phyloP scores from a whole-genome alignment of 1,140 invertebrate species.

The Platyura marginata region DNA sequence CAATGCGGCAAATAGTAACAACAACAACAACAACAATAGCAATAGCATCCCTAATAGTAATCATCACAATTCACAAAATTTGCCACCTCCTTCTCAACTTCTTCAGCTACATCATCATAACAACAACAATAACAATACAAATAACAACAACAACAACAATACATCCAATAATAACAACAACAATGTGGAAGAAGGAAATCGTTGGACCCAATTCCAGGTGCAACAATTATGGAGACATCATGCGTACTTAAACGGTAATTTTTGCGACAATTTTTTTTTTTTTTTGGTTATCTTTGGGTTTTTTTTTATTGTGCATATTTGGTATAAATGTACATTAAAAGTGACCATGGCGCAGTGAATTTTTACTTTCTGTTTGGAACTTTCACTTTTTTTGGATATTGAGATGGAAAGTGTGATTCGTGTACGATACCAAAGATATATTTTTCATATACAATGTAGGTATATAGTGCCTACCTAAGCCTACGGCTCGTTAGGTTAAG shows the following conservation, averaged over 20 bases:
- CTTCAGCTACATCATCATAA: constrained; percentile 4
- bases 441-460: too few relatives aligned
- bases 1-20: not conserved
- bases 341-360: too few relatives aligned
- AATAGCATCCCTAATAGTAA: not conserved
- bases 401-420: too few relatives aligned
- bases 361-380: too few relatives aligned
- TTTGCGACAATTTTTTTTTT: too few relatives aligned
- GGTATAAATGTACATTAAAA: too few relatives aligned
- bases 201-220: constrained; percentile 25
- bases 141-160: constrained; percentile 9
- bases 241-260: constrained; percentile 23
- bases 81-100: not conserved
- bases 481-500: too few relatives aligned
- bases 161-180: constrained; percentile 9
- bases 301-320: too few relatives aligned
- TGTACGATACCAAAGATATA: too few relatives aligned
- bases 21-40: not conserved
- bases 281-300: too few relatives aligned
- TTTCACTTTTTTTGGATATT: too few relatives aligned
- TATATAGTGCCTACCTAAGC: too few relatives aligned
- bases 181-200: constrained; percentile 17
- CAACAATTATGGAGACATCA: constrained; percentile 25
- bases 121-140: constrained; percentile 9
- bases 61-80: not conserved